Evolutionary conservation across 2,888 invertebrate genomes (phyloP), one percentile per base, ranked within the genome.

Genomic region (Perizoma flavofasciatum): DNA sequence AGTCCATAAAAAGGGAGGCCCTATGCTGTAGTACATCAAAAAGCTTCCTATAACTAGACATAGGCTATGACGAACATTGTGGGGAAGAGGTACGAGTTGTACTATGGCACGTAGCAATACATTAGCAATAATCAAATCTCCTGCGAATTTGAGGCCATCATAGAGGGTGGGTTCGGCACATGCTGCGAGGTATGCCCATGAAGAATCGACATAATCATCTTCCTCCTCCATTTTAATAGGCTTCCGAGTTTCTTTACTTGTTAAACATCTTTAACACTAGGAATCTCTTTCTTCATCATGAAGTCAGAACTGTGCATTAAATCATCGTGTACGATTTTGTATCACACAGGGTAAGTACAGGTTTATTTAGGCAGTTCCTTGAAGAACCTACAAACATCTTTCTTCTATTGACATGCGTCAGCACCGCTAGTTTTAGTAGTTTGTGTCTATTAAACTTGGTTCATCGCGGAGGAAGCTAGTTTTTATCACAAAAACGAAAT

Each of bases 71-170:
- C 92, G 81, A 52, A 90, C 85, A 74, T 86, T 87, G 48, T 89
- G 87, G 39, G 92, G 89, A 61, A 91, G 59, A n/a, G 82, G 71
- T 55, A 86, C 65, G 63, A 79, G 85, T 67, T 92, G 92, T 63
- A 92, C 83, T 40, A 86, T 70, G 37, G 87, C 70, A 45, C 92
- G 86, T 49, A 92, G 72, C 60, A 78, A 60, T 22, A 92, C 57
- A 74, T 92, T 93, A n/a, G 89, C 85, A 66, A 92, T 73, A 50
- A 93, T 83, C 57, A 92, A 77, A 76, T 92, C 92, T 72, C 85
- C 90, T n/a, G 92, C 91, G 74, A 93, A 93, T 67, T 85, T 79
- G 22, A 92, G 74, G 32, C 92, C 92, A 71, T 89, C 92, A 66
- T 85, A 87, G 0, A 92, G 59, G 4, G 92, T 92, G 49, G 92